Evolutionary conservation across 2,113 vertebrate species (phyloP).

Genomic region (Chaenogobius annularis): DNA sequence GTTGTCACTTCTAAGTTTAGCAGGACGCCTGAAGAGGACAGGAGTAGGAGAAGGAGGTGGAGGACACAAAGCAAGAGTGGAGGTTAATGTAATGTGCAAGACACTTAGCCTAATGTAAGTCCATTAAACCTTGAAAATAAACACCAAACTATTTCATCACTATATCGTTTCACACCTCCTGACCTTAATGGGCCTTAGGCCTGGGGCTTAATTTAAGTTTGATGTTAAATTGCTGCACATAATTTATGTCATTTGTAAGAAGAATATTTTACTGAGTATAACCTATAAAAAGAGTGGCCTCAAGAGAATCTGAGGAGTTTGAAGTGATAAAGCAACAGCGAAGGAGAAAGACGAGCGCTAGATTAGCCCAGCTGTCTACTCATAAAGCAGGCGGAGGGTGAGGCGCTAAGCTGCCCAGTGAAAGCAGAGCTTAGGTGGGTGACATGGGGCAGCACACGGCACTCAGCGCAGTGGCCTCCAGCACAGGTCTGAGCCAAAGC

Average conservation of each 20-base stretch:
- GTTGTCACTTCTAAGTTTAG: constrained; percentile 82
- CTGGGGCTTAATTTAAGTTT: constrained; percentile 1
- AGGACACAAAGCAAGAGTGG: constrained; percentile 16
- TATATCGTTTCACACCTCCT: background rate
- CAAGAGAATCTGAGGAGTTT: constrained; percentile 29
- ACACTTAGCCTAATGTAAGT: constrained; percentile 8
- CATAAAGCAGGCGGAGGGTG: constrained; percentile 70
- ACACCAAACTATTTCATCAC: constrained; percentile 5
- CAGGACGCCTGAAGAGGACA: constrained; percentile 60
- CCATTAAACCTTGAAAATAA: constrained; percentile 11
- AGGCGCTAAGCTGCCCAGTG: constrained; percentile 78
- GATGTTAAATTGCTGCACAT: background rate
- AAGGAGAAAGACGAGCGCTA: constrained; percentile 49
- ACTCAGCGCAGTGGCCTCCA: constrained; percentile 57
- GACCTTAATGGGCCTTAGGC: background rate
- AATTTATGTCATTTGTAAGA: background rate
- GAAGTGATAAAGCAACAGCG: constrained; percentile 36
- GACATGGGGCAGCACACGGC: constrained; percentile 72
- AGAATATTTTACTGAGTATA: background rate
- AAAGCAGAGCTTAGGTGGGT: constrained; percentile 79
- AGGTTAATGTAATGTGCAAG: constrained; percentile 10
- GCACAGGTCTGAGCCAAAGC: constrained; percentile 65
- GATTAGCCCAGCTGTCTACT: constrained; percentile 75
- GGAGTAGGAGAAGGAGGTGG: constrained; percentile 13
- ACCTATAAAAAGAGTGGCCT: background rate